phyloP scores from a whole-genome alignment of 2,888 invertebrate species.

The Ennomos quercinarius region DNA sequence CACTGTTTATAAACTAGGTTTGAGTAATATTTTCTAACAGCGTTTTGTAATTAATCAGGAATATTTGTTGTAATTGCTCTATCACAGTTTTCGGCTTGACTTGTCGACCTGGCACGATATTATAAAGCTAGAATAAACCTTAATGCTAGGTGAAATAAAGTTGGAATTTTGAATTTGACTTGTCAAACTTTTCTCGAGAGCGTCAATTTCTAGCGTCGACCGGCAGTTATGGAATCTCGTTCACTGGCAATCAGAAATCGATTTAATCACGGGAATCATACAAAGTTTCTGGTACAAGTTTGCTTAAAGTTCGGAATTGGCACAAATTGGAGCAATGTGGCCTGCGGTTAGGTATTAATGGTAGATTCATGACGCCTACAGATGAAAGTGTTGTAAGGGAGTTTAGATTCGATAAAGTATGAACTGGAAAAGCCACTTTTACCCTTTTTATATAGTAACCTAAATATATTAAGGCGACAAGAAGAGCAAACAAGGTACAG shows the following conservation, averaged over 20 bases:
- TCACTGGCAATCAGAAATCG: slow-evolving; percentile 80
- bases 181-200: slow-evolving; percentile 63
- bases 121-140: slow-evolving; percentile 54
- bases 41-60: background rate
- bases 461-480: too few species aligned
- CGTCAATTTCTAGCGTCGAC: slow-evolving; percentile 75
- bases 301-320: slow-evolving; percentile 78
- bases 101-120: slow-evolving; percentile 30
- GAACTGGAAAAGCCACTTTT: slow-evolving; percentile 35
- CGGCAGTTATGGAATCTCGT: slow-evolving; percentile 75
- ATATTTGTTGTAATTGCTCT: slow-evolving; percentile 14
- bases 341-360: slow-evolving; percentile 79
- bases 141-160: slow-evolving; percentile 59
- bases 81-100: slow-evolving; percentile 24
- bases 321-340: slow-evolving; percentile 80
- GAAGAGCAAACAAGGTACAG: too few species aligned
- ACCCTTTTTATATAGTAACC: background rate
- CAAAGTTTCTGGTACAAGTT: slow-evolving; percentile 76
- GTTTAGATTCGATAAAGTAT: slow-evolving; percentile 45
- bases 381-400: slow-evolving; percentile 52
- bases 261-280: slow-evolving; percentile 83
- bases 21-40: too few species aligned
- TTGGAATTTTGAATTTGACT: slow-evolving; percentile 71
- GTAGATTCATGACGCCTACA: slow-evolving; percentile 71
- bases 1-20: too few species aligned